Percentiles rank a stretch among this genome's conserved stretches.
phyloP scores from a whole-genome alignment of 2,797 vertebrate genomes.

The Petrocephalus schoutedeni region DNA sequence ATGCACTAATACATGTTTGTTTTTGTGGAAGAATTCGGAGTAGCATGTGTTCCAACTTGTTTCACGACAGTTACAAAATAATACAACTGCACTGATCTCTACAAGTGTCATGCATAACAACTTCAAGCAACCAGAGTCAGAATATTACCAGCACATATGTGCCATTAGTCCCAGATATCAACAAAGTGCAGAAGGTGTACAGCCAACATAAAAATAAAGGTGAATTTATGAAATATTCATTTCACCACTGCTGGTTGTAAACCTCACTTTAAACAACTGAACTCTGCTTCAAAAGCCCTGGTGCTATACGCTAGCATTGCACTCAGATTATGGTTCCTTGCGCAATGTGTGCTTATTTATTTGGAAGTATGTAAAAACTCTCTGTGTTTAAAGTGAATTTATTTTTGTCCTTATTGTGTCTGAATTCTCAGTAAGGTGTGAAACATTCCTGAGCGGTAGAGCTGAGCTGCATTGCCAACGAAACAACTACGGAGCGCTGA shows the following conservation, averaged over 20 bases:
- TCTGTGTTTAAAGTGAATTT: neutral
- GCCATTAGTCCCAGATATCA: neutral
- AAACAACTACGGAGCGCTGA: neutral
- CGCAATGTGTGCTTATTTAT: neutral
- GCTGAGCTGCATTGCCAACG: neutral
- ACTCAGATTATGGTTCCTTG: neutral
- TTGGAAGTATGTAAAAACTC: neutral
- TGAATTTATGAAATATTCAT: conserved; percentile 10
- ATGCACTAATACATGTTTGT: neutral
- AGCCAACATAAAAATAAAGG: neutral
- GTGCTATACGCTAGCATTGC: neutral
- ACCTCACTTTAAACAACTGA: neutral
- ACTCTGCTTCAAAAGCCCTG: neutral
- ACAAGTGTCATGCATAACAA: neutral
- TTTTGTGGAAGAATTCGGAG: neutral
- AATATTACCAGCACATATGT: neutral
- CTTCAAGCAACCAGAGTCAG: neutral
- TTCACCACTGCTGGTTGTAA: neutral
- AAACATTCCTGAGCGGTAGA: neutral
- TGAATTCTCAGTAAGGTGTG: neutral
- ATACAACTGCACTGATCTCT: neutral
- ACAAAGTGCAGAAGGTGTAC: neutral
- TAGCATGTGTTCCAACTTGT: neutral
- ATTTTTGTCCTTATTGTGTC: neutral
- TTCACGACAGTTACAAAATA: neutral